Evolutionary conservation across 2,113 vertebrate genomes (phyloP), one percentile per base, ranked within the genome.

Genomic region (Atrichornis clamosus): DNA sequence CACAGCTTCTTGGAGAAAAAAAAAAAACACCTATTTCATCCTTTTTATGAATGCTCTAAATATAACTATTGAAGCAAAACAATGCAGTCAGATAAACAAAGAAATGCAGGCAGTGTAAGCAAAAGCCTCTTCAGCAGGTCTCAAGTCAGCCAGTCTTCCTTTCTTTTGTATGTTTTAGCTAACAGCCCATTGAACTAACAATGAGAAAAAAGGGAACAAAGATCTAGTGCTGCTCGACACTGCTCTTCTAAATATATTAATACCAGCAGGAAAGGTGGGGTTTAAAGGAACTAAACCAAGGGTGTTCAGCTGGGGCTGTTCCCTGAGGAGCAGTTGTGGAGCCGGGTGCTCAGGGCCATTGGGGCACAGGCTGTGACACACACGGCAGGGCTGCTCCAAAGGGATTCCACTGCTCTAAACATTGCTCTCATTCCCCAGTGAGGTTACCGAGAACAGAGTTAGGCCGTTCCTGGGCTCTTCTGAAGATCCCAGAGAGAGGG

Each of bases 1-100:
- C 72, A 64, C 81, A 84, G 70, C 33, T 44, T 80, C 63, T 96
- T 74, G 55, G 24, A 55, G 12, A 19, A 32, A 9, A 17, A n/a
- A 22, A 49, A 50, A 91, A 92, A 67, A n/a, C 6, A 1, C 44
- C 58, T 60, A 74, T 84, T 95, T 92, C 13, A 11, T 87, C 70
- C 92, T 88, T 93, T 87, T 91, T 92, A 81, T 75, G 80, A 75
- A 68, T 50, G 85, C 80, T 95, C 93, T 95, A 97, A 97, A 95
- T 95, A 96, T 76, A 95, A 86, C 91, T 92, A 63, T 72, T 44
- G 97, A 91, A 96, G 93, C 84, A 96, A 96, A 97, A 95, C 95
- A 95, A 94, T 84, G 30, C 55, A 70, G 75, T 27, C 65, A 56
- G 93, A 81, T 94, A 95, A 92, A 97, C 95, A 97, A 95, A 97